Percentiles rank a stretch among this genome's conserved stretches.
These are phyloP conservation scores for Willowsia nigromaculata DNA, from an alignment of 2,888 invertebrate genomes.

Conservation along the genomic window DNA sequence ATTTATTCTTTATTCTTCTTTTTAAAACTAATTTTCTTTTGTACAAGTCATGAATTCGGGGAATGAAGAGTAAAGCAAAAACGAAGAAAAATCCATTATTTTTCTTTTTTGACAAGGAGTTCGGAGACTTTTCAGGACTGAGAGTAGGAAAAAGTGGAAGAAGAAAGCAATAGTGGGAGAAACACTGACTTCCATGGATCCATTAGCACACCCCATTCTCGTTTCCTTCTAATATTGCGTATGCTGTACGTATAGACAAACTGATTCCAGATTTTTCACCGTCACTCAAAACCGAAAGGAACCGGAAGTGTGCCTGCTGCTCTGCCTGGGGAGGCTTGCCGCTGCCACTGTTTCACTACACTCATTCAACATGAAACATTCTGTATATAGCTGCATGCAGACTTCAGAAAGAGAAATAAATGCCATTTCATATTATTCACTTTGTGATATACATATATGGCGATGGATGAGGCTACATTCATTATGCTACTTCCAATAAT, in stretches of 20 bases:
- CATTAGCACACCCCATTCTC: conserved; percentile 41
- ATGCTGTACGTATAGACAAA: background rate
- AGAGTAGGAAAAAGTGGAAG: background rate
- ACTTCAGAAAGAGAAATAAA: background rate
- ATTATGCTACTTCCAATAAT: background rate
- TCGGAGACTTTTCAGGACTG: background rate
- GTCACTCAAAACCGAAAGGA: conserved; percentile 55
- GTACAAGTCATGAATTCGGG: background rate
- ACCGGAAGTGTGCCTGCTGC: conserved; percentile 55
- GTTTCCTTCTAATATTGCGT: conserved; percentile 32
- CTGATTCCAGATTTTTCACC: conserved; percentile 31
- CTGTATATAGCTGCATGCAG: too few relatives aligned
- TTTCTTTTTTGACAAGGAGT: conserved; percentile 48
- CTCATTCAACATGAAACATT: background rate
- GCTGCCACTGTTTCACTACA: conserved; percentile 3
- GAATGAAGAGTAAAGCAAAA: background rate
- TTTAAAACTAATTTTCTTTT: conserved; percentile 54
- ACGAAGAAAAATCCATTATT: conserved; percentile 34
- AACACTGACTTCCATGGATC: conserved; percentile 19
- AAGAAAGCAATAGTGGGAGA: background rate
- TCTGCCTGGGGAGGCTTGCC: conserved; percentile 2
- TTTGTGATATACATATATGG: too few relatives aligned
- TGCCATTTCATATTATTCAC: background rate
- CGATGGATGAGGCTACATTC: too few relatives aligned
- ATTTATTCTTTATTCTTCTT: conserved; percentile 16